A percentile compares a stretch with the other conserved stretches of the same genome.
Conservation (phyloP, 1,140 invertebrate species). For the Episyrphus balteatus region DNA sequence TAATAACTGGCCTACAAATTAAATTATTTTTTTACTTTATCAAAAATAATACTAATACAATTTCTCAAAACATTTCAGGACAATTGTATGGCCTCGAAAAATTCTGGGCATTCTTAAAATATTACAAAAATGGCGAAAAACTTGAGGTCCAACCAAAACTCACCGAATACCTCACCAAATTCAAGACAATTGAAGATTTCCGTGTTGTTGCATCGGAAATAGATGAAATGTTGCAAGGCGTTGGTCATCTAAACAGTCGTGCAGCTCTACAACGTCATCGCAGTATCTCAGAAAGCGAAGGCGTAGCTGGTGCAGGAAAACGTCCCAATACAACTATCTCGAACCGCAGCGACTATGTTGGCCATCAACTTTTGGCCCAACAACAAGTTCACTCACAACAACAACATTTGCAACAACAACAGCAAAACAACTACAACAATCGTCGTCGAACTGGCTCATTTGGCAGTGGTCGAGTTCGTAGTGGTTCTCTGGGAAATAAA, state of each 20-base stretch:
- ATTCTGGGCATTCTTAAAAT: slow-evolving; percentile 97
- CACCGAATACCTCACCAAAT: slow-evolving; percentile 70
- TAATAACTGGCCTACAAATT: neutral
- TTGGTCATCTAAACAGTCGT: slow-evolving; percentile 35
- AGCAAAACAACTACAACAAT: slow-evolving; percentile 16
- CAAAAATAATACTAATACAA: too few relatives aligned
- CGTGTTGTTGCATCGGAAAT: slow-evolving; percentile 59
- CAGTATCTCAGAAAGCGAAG: slow-evolving; percentile 47
- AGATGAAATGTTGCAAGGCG: slow-evolving; percentile 42
- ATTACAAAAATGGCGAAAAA: slow-evolving; percentile 69
- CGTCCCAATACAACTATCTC: slow-evolving; percentile 32
- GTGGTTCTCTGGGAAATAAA: slow-evolving; percentile 32
- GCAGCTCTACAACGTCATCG: slow-evolving; percentile 44
- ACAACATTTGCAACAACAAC: slow-evolving; percentile 21
- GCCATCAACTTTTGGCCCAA: slow-evolving; percentile 25
- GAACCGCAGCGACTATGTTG: slow-evolving; percentile 34
- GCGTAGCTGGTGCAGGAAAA: slow-evolving; percentile 19
- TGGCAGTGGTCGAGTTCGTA: slow-evolving; percentile 35
- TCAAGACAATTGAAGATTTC: slow-evolving; percentile 93
- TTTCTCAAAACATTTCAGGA: slow-evolving; percentile 43
- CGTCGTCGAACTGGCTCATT: slow-evolving; percentile 32
- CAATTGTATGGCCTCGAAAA: slow-evolving; percentile 97
- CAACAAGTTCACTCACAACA: slow-evolving; percentile 27
- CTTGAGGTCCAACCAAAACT: slow-evolving; percentile 74
- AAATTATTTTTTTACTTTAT: too few relatives aligned